Evolutionary conservation across 1,140 invertebrate genomes (phyloP).

Genomic region (Tribolium castaneum): DNA sequence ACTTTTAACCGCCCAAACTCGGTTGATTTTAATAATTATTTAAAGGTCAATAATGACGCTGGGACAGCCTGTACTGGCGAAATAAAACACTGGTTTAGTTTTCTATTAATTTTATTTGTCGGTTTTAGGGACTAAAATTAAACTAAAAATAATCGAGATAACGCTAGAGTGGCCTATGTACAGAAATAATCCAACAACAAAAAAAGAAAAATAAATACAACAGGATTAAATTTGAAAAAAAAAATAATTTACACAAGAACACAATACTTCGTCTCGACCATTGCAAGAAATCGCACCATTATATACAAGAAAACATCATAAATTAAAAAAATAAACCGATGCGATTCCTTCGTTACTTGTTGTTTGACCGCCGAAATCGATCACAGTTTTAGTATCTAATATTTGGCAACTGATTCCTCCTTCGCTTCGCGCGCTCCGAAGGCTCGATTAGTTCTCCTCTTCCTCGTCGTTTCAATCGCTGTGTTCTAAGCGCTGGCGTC

Average conservation of each 20-base stretch:
- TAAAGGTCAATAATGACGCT: no score
- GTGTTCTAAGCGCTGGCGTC: slow-evolving; percentile 41
- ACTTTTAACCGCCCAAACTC: no score
- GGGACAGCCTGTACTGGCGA: neutral
- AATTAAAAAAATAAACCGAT: slow-evolving; percentile 14
- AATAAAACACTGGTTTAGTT: neutral
- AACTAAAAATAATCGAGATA: slow-evolving; percentile 8
- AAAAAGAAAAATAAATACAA: slow-evolving; percentile 1
- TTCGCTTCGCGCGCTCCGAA: slow-evolving; percentile 6
- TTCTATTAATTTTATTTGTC: neutral
- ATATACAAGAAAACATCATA: slow-evolving; percentile 7
- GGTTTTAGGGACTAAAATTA: neutral
- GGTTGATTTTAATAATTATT: no score
- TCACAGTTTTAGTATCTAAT: slow-evolving; percentile 42
- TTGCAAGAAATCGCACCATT: neutral
- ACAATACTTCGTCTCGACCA: slow-evolving; percentile 11
- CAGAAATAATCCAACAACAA: slow-evolving; percentile 15
- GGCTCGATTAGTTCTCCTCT: neutral
- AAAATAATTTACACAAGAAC: slow-evolving; percentile 15
- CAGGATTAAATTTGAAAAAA: no score
- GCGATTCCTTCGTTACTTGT: neutral
- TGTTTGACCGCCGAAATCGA: neutral
- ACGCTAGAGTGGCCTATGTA: slow-evolving; percentile 4
- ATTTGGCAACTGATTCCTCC: slow-evolving; percentile 41
- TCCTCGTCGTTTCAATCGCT: slow-evolving; percentile 3